Base-by-base conservation (phyloP, 1,140 invertebrate species). In the Trachymyrmex septentrionalis region DNA sequence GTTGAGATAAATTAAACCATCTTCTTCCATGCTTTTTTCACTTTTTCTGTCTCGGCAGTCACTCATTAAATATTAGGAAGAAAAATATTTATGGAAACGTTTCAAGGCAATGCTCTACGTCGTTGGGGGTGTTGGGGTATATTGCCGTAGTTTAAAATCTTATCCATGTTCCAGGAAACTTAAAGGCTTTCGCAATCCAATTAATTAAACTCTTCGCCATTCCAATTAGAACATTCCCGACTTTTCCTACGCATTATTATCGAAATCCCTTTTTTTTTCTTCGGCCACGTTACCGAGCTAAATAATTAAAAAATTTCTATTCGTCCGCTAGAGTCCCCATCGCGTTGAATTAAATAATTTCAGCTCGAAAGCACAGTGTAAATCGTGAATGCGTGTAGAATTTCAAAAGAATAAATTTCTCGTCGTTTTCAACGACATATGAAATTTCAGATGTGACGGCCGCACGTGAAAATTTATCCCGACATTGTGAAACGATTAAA, bases 1-100 rank as follows among this genome's bases (percentile, higher is more conserved):
- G 38, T 48, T 75, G 55, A 84, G 38, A 73, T 84, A 84, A 84
- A 84, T 84, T 84, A 84, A 84, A 84, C 59, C 80, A 72, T 75
- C 38, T 10, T 75, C 10, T 53, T n/a, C 6, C 24, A 27, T 55
- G 6, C 44, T 71, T 61, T 61, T 57, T 71, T 7, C 3, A 27
- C 48, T 19, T 12, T 78, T 27, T 27, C 73, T 57, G 14, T 7
- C 19, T 30, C 16, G 38, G 61, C 21, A 76, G 63, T 81, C 66
- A 9, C 44, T 69, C 66, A 71, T 81, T 82, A 82, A 72, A 82
- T 80, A 86, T 86, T 85, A 78, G 82, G 48, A 81, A 63, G 27
- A 82, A 71, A 82, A 86, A 82, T 86, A 80, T 69, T 80, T 80
- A 53, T 72, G 34, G 27, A 84, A 84, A 73, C 55, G 12, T 84